Conservation (phyloP, 2,797 vertebrate species). For the Xerus rutilus region DNA sequence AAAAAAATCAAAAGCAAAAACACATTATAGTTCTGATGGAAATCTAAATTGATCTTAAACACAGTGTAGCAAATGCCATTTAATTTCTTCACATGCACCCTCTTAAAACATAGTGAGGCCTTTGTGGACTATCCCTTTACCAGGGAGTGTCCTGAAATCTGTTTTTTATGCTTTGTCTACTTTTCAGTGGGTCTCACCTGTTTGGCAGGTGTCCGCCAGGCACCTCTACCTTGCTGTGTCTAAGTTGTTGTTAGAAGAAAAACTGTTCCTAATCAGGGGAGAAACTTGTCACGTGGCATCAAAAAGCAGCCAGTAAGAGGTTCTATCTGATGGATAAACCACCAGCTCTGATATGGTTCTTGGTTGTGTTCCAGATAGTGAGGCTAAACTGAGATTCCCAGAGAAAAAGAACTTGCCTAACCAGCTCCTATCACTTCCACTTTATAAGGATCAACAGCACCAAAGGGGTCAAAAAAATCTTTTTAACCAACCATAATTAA, state of each 20-base stretch:
- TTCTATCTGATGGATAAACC: too few species aligned
- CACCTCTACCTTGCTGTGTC: neutral
- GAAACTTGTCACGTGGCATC: neutral
- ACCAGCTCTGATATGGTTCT: neutral
- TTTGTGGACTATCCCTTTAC: neutral
- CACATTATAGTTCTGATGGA: neutral
- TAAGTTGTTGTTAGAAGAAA: neutral
- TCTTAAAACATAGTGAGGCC: neutral
- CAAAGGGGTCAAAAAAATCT: neutral
- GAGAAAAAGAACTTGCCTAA: neutral
- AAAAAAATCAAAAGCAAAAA: neutral
- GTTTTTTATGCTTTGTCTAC: neutral
- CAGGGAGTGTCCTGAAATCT: neutral
- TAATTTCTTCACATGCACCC: neutral
- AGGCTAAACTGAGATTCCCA: neutral
- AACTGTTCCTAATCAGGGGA: neutral
- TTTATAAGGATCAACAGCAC: neutral
- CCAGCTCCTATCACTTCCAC: neutral
- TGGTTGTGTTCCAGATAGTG: neutral
- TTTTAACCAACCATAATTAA: neutral
- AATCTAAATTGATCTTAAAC: neutral
- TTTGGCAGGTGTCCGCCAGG: neutral
- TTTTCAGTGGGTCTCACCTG: neutral
- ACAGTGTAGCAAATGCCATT: neutral
- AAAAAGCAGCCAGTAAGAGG: neutral